Evolutionary conservation across 2,888 invertebrate genomes (phyloP), one percentile per base, ranked within the genome.

Genomic region (Campopleginae sp.): DNA sequence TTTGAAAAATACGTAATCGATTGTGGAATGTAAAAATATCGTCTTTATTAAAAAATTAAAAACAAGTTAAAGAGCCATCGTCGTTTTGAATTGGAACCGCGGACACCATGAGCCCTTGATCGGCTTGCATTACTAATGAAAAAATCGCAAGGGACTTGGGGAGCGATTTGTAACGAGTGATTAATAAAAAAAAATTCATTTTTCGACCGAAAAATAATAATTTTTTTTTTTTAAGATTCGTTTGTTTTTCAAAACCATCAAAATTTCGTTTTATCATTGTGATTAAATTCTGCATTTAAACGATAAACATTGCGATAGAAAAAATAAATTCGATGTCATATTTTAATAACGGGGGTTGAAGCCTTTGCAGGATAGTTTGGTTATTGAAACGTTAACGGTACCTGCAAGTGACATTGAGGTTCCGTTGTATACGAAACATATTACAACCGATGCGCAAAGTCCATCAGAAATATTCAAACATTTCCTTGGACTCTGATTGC

Each of bases 391-490:
- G 33, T 65, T 65, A 33, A 76, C 65, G 33, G 48, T 38, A 23
- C 65, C 65, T 19, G 14, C 6, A 66, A 51, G 66, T 38, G 42
- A 51, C 51, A 66, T 58, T 58, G 54, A 27, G 54, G 46, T 66
- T 38, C 23, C 27, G 17, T 42, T n/a, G 27, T 54, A 42, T 51
- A 14, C 42, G 44, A 23, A 33, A 31, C 75, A 19, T 48, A 12
- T n/a, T 23, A 42, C 72, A 27, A 72, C 58, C 23, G 51, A 66
- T 78, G 70, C 38, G 38, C 46, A 70, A 61, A 27, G 70, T 46
- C 70, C 27, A 58, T 46, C 27, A 27, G 78, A 78, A 78, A 70
- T 63, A 78, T 78, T 78, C 33, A 78, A n/a, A 70, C 58, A 33
- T 58, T 68, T 78, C 7, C 58, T 31, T 33, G 58, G 12, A 38